A percentile compares a stretch with the other conserved stretches of the same genome.
phyloP scores from a whole-genome alignment of 2,888 invertebrate species.

The Ornithoptera priamus region DNA sequence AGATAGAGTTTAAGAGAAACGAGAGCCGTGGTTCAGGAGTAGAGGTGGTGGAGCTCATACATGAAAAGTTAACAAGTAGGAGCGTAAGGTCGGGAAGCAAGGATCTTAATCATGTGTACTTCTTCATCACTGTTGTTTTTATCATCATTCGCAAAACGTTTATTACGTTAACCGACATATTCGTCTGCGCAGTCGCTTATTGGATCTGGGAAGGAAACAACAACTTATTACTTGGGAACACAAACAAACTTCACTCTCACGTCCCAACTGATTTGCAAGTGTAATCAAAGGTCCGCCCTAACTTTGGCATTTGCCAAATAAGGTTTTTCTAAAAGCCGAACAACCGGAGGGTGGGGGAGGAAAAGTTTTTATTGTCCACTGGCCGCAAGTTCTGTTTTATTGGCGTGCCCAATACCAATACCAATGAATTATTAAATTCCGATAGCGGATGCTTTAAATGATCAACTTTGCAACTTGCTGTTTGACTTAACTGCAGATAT shows the following conservation, averaged over 20 bases:
- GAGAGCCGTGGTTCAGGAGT: too few relatives aligned
- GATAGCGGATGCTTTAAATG: too few relatives aligned
- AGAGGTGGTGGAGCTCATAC: too few relatives aligned
- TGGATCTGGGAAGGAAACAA: neutral
- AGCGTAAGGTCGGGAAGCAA: too few relatives aligned
- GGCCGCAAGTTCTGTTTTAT: conserved; percentile 4
- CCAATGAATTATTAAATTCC: neutral
- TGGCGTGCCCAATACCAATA: neutral
- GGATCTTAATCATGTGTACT: too few relatives aligned
- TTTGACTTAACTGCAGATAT: too few relatives aligned
- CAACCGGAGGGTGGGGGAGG: neutral
- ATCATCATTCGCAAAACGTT: neutral
- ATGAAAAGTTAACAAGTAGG: too few relatives aligned
- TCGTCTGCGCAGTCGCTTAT: neutral
- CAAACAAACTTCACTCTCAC: conserved; percentile 4
- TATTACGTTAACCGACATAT: neutral
- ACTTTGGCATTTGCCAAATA: conserved; percentile 18
- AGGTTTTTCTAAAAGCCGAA: conserved; percentile 11
- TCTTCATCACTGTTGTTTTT: neutral
- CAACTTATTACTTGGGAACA: neutral
- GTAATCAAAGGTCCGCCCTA: conserved; percentile 12
- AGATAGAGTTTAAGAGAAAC: too few relatives aligned
- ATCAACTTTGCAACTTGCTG: too few relatives aligned
- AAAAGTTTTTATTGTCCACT: conserved; percentile 3
- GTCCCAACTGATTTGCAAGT: conserved; percentile 25